Evolutionary conservation across 92 coral and sea anemone genomes (phyloP).

Genomic region (Porites evermanni): DNA sequence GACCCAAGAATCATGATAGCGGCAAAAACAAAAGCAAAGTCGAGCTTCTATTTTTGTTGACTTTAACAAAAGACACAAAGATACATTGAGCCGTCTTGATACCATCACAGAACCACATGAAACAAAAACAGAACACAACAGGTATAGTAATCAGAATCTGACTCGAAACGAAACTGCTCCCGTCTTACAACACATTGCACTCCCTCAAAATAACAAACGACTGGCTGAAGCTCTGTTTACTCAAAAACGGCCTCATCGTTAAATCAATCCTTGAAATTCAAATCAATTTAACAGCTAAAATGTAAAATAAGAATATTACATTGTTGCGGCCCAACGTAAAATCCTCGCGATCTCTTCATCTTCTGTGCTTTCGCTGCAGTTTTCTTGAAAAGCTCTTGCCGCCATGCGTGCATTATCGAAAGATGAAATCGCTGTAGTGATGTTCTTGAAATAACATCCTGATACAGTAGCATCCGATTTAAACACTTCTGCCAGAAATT

Average conservation of each 20-base stretch:
- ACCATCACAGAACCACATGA: slow-evolving; percentile 15
- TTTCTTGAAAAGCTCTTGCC: not conserved
- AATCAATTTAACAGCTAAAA: not conserved
- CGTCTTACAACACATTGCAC: not conserved
- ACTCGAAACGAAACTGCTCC: not conserved
- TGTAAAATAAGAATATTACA: slow-evolving; percentile 17
- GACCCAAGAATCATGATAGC: not conserved
- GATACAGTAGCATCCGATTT: slow-evolving; percentile 11
- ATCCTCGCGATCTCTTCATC: slow-evolving; percentile 46
- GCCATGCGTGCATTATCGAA: slow-evolving; percentile 16
- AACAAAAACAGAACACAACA: slow-evolving; percentile 15
- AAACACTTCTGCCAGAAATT: slow-evolving; percentile 36
- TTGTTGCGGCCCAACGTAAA: slow-evolving; percentile 29
- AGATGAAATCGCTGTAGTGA: not conserved
- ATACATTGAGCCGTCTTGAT: not conserved
- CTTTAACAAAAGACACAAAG: slow-evolving; percentile 21
- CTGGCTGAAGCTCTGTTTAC: not conserved
- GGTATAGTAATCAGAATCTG: not conserved
- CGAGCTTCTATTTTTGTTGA: not conserved
- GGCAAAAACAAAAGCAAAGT: not conserved
- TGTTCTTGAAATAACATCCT: slow-evolving; percentile 11
- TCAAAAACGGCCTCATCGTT: not conserved
- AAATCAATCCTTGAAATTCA: slow-evolving; percentile 19
- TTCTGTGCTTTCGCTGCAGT: not conserved
- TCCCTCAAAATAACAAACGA: not conserved